These are phyloP conservation scores for Drosophila fuyamai DNA, from an alignment of 1,140 invertebrate species.

Conservation along the genomic window DNA sequence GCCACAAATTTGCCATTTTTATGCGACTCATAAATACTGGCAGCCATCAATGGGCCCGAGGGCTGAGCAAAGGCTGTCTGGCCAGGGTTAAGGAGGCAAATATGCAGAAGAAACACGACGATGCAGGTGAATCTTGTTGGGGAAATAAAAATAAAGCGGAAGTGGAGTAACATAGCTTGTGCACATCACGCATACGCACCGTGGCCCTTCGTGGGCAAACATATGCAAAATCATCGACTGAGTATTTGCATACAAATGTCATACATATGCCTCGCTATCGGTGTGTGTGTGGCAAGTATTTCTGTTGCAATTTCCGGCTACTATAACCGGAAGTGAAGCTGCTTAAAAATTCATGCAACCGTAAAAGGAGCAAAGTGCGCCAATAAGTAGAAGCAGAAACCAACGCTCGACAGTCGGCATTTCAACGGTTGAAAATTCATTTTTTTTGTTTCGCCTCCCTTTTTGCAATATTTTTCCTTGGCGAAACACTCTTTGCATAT, in stretches of 20 bases:
- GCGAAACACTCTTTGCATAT: conserved; percentile 28
- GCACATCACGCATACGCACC: conserved; percentile 60
- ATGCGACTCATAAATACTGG: conserved; percentile 54
- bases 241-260: conserved; percentile 72
- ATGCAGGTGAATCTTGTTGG: conserved; percentile 44
- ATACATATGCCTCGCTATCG: conserved; percentile 50
- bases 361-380: conserved; percentile 72
- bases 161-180: conserved; percentile 15
- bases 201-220: conserved; percentile 47
- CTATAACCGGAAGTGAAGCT: conserved; percentile 71
- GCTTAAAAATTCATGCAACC: conserved; percentile 74
- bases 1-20: conserved; percentile 66
- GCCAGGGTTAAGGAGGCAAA: conserved; percentile 15
- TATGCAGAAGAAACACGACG: conserved; percentile 7
- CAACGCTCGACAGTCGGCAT: conserved; percentile 33
- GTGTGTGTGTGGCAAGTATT: conserved; percentile 42
- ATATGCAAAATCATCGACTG: conserved; percentile 63
- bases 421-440: conserved; percentile 27
- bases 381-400: conserved; percentile 51
- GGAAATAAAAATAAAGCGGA: conserved; percentile 38
- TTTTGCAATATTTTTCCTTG: conserved; percentile 27
- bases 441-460: conserved; percentile 10
- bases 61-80: conserved; percentile 16
- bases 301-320: conserved; percentile 74
- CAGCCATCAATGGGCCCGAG: conserved; percentile 38